Base-by-base conservation (phyloP, 2,888 invertebrate species). In the Taphrorychus bicolor region DNA sequence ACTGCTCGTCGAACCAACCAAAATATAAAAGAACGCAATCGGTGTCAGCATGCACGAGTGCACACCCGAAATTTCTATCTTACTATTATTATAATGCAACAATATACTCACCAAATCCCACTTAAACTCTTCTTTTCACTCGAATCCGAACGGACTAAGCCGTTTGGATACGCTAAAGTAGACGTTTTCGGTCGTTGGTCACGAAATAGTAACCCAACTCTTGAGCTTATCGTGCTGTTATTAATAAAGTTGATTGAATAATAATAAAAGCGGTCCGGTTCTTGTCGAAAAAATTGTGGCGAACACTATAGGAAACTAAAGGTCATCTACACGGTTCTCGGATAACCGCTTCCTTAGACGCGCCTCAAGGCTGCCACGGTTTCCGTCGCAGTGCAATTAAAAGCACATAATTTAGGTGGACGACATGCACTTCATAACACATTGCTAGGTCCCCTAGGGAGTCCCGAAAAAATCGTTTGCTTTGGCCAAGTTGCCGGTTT, bases 261-360 rank as follows among this genome's bases (percentile, higher is more conserved):
- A 54, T 58, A 48, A 14, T 58, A 16, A 16, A 58, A 64, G 42
- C 18, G 59, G 59, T 65, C 54, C 65, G 59, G 65, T 65, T 65
- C 19, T 18, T 32, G 41, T 53, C 21, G 23, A 32, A 60, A 48
- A 48, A 60, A 48, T 53, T 41, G 11, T 60, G 22, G 41, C 40
- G 48, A 65, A 59, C 58, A 51, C 22, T 59, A 22, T 65, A 53
- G 21, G 42, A 66, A 54, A n/a, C 32, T 52, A 66, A 59, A 66
- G 64, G 64, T 69, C 64, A 64, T 64, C 69, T 56, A 69, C 69
- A 64, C 69, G 69, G 69, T 69, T 69, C 69, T 69, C 64, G 41
- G 52, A 41, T 69, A 69, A 59, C 69, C 45, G 42, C 63, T 69
- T 64, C 69, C 64, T 69, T 61, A 52, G 66, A 57, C 57, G 22